A percentile compares a stretch with the other conserved stretches of the same genome.
phyloP scores from a whole-genome alignment of 2,888 invertebrate species.

The Myathropa florea region DNA sequence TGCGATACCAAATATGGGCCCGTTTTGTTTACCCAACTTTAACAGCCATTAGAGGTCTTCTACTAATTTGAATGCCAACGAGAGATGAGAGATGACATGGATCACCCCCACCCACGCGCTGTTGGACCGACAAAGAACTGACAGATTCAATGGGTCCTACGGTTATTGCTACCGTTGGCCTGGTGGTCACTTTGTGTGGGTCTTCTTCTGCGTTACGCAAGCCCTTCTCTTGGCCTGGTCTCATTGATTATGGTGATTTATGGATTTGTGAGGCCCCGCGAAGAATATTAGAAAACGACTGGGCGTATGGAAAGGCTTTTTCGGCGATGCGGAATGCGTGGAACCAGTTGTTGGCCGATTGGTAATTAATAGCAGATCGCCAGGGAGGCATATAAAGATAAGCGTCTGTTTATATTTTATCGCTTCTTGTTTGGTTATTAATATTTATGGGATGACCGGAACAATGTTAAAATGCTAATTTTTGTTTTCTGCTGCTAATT shows the following conservation, averaged over 20 bases:
- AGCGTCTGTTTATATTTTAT: background rate
- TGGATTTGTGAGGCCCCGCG: background rate
- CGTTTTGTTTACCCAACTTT: background rate
- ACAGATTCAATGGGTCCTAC: background rate
- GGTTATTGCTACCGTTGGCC: background rate
- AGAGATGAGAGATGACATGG: no score
- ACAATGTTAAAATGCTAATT: background rate
- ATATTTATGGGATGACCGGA: constrained; percentile 18
- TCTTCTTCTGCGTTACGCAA: background rate
- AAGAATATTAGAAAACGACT: no score
- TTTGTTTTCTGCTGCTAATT: background rate
- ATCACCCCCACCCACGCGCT: background rate
- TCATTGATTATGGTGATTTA: background rate
- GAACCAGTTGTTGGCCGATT: background rate
- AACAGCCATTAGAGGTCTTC: background rate
- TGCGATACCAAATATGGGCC: background rate
- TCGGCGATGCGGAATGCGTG: background rate
- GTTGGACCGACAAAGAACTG: background rate
- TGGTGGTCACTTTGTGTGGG: background rate
- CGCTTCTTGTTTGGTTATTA: constrained; percentile 2
- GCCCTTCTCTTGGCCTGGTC: background rate
- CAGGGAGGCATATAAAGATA: background rate
- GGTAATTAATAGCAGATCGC: background rate
- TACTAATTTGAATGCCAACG: background rate
- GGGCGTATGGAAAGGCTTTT: background rate